phyloP scores from a whole-genome alignment of 2,113 vertebrate genomes.

The Dermatemys mawii region DNA sequence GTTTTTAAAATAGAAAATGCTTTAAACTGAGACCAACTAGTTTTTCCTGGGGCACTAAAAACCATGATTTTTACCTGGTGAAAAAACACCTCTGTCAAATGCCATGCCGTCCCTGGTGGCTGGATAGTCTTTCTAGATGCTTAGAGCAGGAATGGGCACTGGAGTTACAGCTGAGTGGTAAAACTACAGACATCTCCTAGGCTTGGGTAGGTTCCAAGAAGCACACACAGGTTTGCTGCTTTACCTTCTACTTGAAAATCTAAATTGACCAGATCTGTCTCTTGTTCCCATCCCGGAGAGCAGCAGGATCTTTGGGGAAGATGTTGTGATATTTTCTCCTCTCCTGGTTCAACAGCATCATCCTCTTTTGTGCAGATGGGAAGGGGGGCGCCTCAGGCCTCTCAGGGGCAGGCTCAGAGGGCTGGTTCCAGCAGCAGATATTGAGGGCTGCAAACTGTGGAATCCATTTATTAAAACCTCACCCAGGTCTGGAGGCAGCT shows the following conservation, averaged over 20 bases:
- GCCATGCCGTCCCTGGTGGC: neutral
- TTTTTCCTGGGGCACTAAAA: too few species aligned
- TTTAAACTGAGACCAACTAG: too few species aligned
- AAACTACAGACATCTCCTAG: neutral
- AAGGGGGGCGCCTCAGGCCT: neutral
- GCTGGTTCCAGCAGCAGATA: neutral
- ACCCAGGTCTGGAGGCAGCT: neutral
- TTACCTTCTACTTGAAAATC: neutral
- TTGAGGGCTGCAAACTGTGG: neutral
- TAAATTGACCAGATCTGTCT: slow-evolving; percentile 4
- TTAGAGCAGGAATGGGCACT: slow-evolving; percentile 42
- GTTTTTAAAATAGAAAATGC: too few species aligned
- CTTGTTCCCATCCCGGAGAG: neutral
- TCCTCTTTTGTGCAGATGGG: neutral
- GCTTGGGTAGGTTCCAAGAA: neutral
- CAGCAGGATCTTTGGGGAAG: neutral
- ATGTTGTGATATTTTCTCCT: neutral
- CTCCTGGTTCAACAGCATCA: neutral
- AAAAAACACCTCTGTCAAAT: too few species aligned
- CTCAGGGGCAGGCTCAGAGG: neutral
- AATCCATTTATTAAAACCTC: neutral
- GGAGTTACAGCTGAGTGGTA: neutral
- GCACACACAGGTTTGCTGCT: neutral
- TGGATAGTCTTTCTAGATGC: slow-evolving; percentile 58
- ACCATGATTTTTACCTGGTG: too few species aligned